Base-by-base conservation (phyloP, 2,113 vertebrate species). In the Xenotilapia longispinis region DNA sequence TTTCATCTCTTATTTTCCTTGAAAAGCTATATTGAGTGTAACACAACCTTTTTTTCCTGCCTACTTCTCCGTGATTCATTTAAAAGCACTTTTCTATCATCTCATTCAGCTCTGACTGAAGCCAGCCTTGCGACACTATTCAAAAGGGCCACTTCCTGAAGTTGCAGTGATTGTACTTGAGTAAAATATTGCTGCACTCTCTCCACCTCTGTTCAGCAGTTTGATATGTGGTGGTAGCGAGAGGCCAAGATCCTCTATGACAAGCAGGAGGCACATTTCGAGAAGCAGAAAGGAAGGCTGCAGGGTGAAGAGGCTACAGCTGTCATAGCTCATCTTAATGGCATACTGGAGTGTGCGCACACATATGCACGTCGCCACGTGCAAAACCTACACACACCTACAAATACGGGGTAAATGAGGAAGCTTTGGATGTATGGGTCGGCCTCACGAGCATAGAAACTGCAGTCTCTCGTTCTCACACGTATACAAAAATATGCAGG, bases 251-350 rank as follows among this genome's bases (percentile, higher is more conserved):
- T 88, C 49, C 87, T 90, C 88, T 86, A 33, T 95, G 93, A 92
- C 91, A 86, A 94, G 88, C 95, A 93, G 86, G 82, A 91, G 86
- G 86, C 88, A 81, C 89, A 65, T 94, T 92, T 91, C 92, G 84
- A 86, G 89, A 94, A 90, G 91, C 87, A 88, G 91, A 91, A 87
- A 90, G 90, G 92, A 93, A 89, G 88, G 91, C 85, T 90, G 84
- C 81, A 89, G 92, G 92, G 92, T 93, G 93, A 93, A 93, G 93
- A 91, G 91, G 93, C 94, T 95, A 93, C 95, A 96, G 95, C 96
- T 97, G 96, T 90, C 95, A 94, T 91, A 92, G 93, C 91, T 96
- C 95, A 95, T 96, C 94, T 94, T 87, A 91, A 91, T 91, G 93
- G 92, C 84, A 86, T 63, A 78, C 90, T 89, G 81, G 81, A 88